These are phyloP conservation scores for Nematostella vectensis DNA, from an alignment of 92 coral and sea anemone genomes.

Conservation along the genomic window DNA sequence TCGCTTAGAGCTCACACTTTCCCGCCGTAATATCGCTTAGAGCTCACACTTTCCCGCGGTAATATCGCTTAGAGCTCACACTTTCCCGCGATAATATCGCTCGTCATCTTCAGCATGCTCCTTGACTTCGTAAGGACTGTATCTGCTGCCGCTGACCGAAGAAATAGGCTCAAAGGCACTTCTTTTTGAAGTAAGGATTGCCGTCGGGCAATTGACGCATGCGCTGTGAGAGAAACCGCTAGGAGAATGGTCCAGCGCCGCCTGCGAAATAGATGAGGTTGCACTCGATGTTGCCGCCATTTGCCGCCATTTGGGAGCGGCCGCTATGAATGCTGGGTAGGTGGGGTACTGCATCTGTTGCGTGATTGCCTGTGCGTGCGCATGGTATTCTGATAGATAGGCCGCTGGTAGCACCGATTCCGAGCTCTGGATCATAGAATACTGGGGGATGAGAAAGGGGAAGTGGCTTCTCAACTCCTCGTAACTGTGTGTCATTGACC, in stretches of 20 bases:
- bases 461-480: constrained; percentile 77
- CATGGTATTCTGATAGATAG: constrained; percentile 43
- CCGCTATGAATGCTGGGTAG: constrained; percentile 72
- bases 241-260: too few species aligned
- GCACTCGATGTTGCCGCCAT: too few species aligned
- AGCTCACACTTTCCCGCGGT: too few species aligned
- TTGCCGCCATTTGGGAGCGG: constrained; percentile 21
- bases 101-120: too few species aligned
- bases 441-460: constrained; percentile 75
- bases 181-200: constrained; percentile 48
- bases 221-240: constrained; percentile 22
- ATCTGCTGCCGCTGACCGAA: constrained; percentile 1
- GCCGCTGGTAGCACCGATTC: constrained; percentile 51
- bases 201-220: constrained; percentile 12
- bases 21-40: too few species aligned
- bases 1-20: too few species aligned
- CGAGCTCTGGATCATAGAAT: constrained; percentile 40
- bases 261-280: too few species aligned
- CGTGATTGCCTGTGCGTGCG: constrained; percentile 37
- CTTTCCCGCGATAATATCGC: too few species aligned
- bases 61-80: too few species aligned
- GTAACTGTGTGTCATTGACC: constrained; percentile 74
- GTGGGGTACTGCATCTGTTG: constrained; percentile 36
- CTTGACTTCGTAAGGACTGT: too few species aligned
- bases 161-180: constrained; percentile 73